Conservation (phyloP, 2,888 invertebrate genomes). For the Maniola hyperantus region DNA sequence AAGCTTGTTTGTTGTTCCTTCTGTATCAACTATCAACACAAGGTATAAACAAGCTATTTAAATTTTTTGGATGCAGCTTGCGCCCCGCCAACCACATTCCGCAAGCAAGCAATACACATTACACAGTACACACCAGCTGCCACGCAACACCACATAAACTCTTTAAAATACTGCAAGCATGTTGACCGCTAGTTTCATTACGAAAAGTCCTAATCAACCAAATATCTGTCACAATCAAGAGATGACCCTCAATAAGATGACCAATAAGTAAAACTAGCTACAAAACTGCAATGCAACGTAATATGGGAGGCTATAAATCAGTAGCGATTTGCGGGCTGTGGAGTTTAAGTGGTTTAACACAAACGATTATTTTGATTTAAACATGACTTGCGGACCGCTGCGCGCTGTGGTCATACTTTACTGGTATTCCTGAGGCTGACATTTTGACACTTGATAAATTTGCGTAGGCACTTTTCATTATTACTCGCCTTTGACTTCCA, state of each 20-base stretch:
- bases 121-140: no score
- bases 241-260: neutral
- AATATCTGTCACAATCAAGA: neutral
- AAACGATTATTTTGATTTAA: slow-evolving; percentile 38
- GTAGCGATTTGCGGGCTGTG: neutral
- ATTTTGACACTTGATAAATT: slow-evolving; percentile 46
- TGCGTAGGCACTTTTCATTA: slow-evolving; percentile 20
- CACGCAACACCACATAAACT: no score
- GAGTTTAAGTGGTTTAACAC: slow-evolving; percentile 16
- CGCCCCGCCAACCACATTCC: no score
- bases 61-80: no score
- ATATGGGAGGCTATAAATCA: slow-evolving; percentile 4
- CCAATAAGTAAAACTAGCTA: slow-evolving; percentile 4
- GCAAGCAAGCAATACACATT: no score
- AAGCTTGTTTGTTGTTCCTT: no score
- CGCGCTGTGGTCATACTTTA: slow-evolving; percentile 4
- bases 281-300: neutral
- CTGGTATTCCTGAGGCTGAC: slow-evolving; percentile 33
- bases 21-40: no score
- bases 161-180: no score
- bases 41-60: no score
- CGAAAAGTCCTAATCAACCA: no score
- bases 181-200: no score
- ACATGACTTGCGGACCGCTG: slow-evolving; percentile 20
- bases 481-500: slow-evolving; percentile 28